Conservation (phyloP, 2,113 vertebrate genomes). For the Thymallus thymallus region DNA sequence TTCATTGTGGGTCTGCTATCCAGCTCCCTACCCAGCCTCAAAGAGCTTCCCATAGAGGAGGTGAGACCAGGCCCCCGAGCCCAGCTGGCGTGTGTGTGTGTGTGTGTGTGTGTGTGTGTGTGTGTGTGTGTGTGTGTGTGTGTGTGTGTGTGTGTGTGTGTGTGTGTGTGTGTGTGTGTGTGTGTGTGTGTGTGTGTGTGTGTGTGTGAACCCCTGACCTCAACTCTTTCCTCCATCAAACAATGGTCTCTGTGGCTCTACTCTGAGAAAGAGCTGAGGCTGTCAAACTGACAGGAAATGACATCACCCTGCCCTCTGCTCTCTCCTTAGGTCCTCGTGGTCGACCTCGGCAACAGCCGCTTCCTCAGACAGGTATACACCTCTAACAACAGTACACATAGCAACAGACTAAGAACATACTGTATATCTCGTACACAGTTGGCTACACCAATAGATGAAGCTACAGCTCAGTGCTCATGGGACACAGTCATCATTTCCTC, state of each 20-base stretch:
- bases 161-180: too few species aligned
- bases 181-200: too few species aligned
- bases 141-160: too few species aligned
- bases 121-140: too few species aligned
- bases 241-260: constrained; percentile 48
- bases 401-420: background rate
- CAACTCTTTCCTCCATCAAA: constrained; percentile 35
- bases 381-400: background rate
- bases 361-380: constrained; percentile 88
- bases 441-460: too few species aligned
- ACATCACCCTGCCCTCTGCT: constrained; percentile 50
- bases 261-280: constrained; percentile 57
- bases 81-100: too few species aligned
- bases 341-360: constrained; percentile 91
- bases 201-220: background rate
- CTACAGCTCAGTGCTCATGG: too few species aligned
- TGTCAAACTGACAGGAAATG: constrained; percentile 55
- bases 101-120: too few species aligned
- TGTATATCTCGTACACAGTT: too few species aligned
- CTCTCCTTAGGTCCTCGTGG: constrained; percentile 84
- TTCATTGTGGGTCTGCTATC: constrained; percentile 92
- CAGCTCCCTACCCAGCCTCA: constrained; percentile 84
- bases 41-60: constrained; percentile 87
- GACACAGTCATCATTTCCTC: background rate
- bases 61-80: constrained; percentile 64